These are phyloP conservation scores for Cheilosia soror DNA, from an alignment of 2,888 invertebrate species.

Conservation along the genomic window DNA sequence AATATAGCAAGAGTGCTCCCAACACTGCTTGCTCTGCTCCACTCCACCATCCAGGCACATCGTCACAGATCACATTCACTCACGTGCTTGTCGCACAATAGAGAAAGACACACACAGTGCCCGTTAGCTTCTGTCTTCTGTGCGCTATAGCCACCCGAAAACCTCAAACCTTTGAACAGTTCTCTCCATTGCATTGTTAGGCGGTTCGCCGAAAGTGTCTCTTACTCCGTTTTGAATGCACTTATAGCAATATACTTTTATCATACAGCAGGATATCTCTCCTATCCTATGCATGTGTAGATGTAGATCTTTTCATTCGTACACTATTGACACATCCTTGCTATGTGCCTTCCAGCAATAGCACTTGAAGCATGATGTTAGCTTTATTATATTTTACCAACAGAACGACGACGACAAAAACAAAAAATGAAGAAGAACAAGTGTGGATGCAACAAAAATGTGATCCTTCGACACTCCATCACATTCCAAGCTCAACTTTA, in stretches of 20 bases:
- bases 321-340: conserved; percentile 70
- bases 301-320: conserved; percentile 33
- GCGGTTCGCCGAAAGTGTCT: conserved; percentile 74
- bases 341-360: conserved; percentile 68
- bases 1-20: not conserved
- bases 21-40: too few species aligned
- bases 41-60: not conserved
- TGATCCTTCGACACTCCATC: conserved; percentile 42
- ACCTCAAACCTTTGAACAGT: conserved; percentile 47
- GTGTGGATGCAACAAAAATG: conserved; percentile 26
- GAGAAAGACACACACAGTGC: too few species aligned
- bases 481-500: conserved; percentile 56
- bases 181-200: conserved; percentile 70
- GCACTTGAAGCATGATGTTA: conserved; percentile 73
- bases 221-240: conserved; percentile 69
- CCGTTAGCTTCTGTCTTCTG: too few species aligned
- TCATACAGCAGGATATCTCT: conserved; percentile 47
- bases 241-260: conserved; percentile 69
- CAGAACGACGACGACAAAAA: conserved; percentile 40
- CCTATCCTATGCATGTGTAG: not conserved
- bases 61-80: conserved; percentile 40
- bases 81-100: not conserved
- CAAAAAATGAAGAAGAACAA: conserved; percentile 10
- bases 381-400: conserved; percentile 73
- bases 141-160: not conserved